These are phyloP conservation scores for Cinclus cinclus DNA, from an alignment of 2,113 vertebrate genomes.

Conservation along the genomic window DNA sequence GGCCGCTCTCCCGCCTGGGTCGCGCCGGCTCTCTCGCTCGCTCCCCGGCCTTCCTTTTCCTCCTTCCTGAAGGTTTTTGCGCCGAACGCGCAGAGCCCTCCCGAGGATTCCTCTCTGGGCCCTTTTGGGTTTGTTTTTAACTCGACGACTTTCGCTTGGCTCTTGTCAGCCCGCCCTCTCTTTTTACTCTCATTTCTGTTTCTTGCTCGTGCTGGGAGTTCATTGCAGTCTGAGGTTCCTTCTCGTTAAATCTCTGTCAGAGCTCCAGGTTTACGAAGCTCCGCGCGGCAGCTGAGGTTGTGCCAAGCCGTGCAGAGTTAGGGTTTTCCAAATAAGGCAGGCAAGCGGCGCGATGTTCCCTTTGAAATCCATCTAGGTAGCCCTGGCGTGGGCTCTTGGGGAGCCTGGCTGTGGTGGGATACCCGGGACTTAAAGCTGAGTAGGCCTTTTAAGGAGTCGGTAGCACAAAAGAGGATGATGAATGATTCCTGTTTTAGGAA, in stretches of 20 bases:
- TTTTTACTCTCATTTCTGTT: neutral
- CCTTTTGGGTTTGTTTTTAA: neutral
- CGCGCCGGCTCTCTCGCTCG: neutral
- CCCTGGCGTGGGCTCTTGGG: neutral
- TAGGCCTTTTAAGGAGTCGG: conserved; percentile 62
- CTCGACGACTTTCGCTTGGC: neutral
- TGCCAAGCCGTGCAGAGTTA: neutral
- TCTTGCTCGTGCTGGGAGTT: neutral
- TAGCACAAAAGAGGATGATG: conserved; percentile 43
- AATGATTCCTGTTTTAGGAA: conserved; percentile 6
- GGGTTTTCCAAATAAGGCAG: conserved; percentile 64
- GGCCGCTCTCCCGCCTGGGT: neutral
- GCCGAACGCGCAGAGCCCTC: neutral
- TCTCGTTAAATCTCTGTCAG: neutral
- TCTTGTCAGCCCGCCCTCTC: neutral
- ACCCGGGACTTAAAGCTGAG: neutral
- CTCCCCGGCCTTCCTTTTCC: neutral
- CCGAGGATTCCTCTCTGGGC: neutral
- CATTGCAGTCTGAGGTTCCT: neutral
- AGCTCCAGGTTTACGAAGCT: neutral
- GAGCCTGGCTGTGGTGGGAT: neutral
- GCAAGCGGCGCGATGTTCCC: neutral
- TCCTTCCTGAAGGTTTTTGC: neutral
- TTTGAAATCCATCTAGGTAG: conserved; percentile 34
- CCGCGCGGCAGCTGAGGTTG: neutral